These are phyloP conservation scores for Mormyrus hasselquistii DNA, from an alignment of 2,797 vertebrate species.

Conservation along the genomic window DNA sequence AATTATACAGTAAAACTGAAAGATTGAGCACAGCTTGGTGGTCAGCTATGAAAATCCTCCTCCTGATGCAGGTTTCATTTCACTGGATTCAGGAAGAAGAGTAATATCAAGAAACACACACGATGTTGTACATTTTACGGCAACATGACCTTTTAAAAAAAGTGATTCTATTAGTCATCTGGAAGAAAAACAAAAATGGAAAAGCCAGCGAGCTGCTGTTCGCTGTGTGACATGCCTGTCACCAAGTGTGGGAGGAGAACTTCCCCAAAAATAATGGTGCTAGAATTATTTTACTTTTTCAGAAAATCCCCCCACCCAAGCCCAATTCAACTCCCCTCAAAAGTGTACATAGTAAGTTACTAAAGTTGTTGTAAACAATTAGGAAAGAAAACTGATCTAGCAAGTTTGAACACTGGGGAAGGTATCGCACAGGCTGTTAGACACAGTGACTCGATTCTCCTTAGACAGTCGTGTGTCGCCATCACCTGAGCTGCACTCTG, in stretches of 20 bases:
- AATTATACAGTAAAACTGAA: background rate
- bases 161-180: slow-evolving; percentile 1
- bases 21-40: background rate
- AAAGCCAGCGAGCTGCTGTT: background rate
- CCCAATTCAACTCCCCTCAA: background rate
- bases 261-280: slow-evolving; percentile 31
- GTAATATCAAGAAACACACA: background rate
- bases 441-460: background rate
- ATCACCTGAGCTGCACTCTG: background rate
- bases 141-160: background rate
- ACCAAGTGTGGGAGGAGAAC: slow-evolving; percentile 9
- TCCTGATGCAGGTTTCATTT: background rate
- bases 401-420: background rate
- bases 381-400: background rate
- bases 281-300: background rate
- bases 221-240: background rate
- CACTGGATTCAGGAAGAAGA: background rate
- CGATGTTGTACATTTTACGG: background rate
- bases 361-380: background rate
- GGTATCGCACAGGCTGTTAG: background rate
- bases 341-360: background rate
- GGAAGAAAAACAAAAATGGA: background rate
- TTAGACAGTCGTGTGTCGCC: background rate
- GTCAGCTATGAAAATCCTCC: background rate
- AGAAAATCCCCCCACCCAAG: background rate